Percentiles rank a stretch among this genome's conserved stretches.
These are phyloP conservation scores for Ibycter americanus DNA, from an alignment of 2,797 vertebrate species.

Conservation along the genomic window DNA sequence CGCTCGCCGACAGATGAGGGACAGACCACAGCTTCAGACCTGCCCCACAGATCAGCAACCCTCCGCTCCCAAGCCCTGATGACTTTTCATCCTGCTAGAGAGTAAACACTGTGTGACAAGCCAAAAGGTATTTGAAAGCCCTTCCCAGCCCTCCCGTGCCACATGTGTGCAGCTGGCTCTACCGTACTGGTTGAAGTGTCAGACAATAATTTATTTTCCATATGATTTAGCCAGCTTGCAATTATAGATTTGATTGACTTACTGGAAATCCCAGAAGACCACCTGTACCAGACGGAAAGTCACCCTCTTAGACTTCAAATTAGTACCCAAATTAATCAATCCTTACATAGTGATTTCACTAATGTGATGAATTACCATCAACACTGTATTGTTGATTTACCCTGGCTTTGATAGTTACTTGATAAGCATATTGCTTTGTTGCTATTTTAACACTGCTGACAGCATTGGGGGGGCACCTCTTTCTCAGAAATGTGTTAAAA, in stretches of 20 bases:
- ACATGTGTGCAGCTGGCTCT: neutral
- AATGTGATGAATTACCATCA: constrained; percentile 21
- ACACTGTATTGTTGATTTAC: neutral
- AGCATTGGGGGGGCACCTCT: neutral
- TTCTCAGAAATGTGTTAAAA: neutral
- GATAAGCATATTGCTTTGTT: neutral
- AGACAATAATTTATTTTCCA: neutral
- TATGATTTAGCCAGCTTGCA: neutral
- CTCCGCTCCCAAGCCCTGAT: neutral
- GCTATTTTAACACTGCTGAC: neutral
- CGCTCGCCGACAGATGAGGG: rapidly evolving
- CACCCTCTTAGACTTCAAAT: neutral
- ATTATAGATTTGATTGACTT: constrained; percentile 3
- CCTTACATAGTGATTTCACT: neutral
- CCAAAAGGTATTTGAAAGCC: neutral
- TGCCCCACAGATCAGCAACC: neutral
- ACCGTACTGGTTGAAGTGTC: neutral
- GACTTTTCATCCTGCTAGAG: neutral
- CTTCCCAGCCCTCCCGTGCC: neutral
- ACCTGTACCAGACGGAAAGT: neutral
- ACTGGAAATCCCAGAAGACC: neutral
- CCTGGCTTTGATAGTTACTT: neutral
- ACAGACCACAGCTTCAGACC: neutral
- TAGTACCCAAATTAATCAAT: constrained; percentile 47
- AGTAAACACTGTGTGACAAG: neutral